phyloP scores from a whole-genome alignment of 2,113 vertebrate genomes.

The Loxodonta africana region DNA sequence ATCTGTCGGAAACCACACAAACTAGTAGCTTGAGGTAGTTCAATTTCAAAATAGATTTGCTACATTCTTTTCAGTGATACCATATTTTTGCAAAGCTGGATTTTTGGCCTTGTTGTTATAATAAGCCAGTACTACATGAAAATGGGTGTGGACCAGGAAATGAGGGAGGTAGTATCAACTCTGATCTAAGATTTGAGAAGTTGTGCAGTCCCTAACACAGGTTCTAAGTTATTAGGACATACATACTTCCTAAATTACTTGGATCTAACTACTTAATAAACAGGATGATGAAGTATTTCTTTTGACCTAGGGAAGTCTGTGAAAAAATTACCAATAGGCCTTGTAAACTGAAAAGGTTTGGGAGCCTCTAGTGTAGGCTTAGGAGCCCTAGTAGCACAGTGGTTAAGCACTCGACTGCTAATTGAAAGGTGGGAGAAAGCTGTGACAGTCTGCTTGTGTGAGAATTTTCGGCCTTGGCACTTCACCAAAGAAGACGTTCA shows the following conservation, averaged over 20 bases:
- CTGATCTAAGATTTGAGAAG: conserved; percentile 25
- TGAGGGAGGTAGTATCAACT: not conserved
- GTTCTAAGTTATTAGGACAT: not conserved
- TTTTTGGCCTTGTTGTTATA: conserved; percentile 31
- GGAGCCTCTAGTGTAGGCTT: not conserved
- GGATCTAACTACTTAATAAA: not conserved
- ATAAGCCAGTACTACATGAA: not conserved
- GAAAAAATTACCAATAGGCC: conserved; percentile 31
- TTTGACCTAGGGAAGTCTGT: not conserved
- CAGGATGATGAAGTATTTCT: conserved; percentile 26
- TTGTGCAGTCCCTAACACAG: not conserved
- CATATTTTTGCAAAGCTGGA: conserved; percentile 40
- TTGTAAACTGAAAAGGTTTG: conserved; percentile 39
- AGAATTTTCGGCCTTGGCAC: too few species aligned
- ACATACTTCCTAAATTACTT: conserved; percentile 49
- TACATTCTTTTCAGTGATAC: not conserved
- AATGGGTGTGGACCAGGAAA: not conserved
- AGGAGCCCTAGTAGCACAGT: too few species aligned
- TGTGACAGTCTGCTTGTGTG: too few species aligned
- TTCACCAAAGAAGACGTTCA: too few species aligned
- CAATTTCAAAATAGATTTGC: conserved; percentile 7
- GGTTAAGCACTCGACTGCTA: too few species aligned
- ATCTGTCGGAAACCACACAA: conserved; percentile 3
- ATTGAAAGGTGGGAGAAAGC: too few species aligned
- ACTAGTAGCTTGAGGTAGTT: conserved; percentile 22